Base-by-base conservation (phyloP, 2,888 invertebrate species). In the Lithophane leautieri region DNA sequence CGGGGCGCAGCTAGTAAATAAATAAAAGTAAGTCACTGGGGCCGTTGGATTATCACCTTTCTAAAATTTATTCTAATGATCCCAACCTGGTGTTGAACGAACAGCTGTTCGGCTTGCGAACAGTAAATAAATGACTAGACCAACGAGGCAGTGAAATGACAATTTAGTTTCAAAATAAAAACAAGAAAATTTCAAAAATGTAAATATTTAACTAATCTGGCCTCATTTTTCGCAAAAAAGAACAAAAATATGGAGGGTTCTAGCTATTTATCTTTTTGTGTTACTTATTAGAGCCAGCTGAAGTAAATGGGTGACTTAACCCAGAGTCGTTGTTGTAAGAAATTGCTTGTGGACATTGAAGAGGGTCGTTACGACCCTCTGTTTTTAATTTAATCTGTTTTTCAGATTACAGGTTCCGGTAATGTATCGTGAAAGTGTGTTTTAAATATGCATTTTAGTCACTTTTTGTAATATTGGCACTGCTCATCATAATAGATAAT, bases 281-380 rank as follows among this genome's bases (percentile, higher is more conserved):
- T 70, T 77, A 73, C 82, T 85, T 81, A 85, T 85, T 77, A 85
- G 70, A 84, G 76, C 58, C 82, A 73, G 82, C 85, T 84, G 82
- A 81, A 85, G 82, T 85, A 85, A 81, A 82, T 82, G 76, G 84
- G 70, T 71, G 78, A 77, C 78, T 81, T 77, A 84, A 81, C 82
- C 78, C 78, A 14, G 28, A 77, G 78, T 61, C 82, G 58, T 52
- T 81, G 81, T 76, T 73, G 70, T 84, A 81, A 82, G 82, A 84
- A 82, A 82, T 82, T 62, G 73, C 72, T 82, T 61, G 82, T 81
- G 77, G 82, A 85, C 85, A 73, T 85, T 81, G 85, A 82, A 73
- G 73, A 85, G 85, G 82, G 82, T 82, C 82, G 72, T 82, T 73
- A 85, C 78, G 73, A 73, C 44, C 73, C 63, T 52, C 70, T 77